Base-by-base conservation (phyloP, 2,797 vertebrate species). In the Notoglanidium macrostoma region DNA sequence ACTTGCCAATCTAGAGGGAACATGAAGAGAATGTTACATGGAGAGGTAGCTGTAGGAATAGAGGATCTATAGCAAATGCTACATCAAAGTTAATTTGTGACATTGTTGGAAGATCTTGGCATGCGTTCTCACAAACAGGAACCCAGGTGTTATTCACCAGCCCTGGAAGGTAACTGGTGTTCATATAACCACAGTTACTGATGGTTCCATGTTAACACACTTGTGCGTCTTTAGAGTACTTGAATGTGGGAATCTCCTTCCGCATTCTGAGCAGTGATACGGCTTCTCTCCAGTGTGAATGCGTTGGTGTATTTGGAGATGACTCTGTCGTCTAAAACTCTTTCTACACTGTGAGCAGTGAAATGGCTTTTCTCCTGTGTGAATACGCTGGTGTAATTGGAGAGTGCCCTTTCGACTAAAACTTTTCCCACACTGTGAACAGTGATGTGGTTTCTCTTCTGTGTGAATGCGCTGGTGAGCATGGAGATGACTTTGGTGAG, bases 171-270 rank as follows among this genome's bases (percentile, higher is more conserved):
- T 49, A 2, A 19, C 17, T 46, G 40, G 14, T 32, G 80, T 83
- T 83, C 61, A 83, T 19, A 83, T 7, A 21, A 83, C 44, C 80
- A 83, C 80, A 32, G 80, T 83, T 19, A 83, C 80, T 67, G 80
- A 67, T 23, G 79, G 80, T 61, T 67, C 80, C 0, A 8, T 6
- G n/a, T 51, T 19, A 29, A 67, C 61, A 51, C 80, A 83, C 61
- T 83, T 23, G 46, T 83, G 80, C 9, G 44, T 82, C 61, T 82
- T 67, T 2, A 67, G 44, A 0, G 61, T 82, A 49, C 35, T 82
- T 1, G 80, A 49, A 29, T 82, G 78, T 26, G 78, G 57, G 78
- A 80, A 80, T 80, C 35, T 80, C 19, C 57, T 5, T 63, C 78
- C 55, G 9, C 78, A 80, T 2, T 63, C 21, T 0, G 57, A 63